phyloP scores from a whole-genome alignment of 1,140 invertebrate species.

The Aphelinus atriplicis region DNA sequence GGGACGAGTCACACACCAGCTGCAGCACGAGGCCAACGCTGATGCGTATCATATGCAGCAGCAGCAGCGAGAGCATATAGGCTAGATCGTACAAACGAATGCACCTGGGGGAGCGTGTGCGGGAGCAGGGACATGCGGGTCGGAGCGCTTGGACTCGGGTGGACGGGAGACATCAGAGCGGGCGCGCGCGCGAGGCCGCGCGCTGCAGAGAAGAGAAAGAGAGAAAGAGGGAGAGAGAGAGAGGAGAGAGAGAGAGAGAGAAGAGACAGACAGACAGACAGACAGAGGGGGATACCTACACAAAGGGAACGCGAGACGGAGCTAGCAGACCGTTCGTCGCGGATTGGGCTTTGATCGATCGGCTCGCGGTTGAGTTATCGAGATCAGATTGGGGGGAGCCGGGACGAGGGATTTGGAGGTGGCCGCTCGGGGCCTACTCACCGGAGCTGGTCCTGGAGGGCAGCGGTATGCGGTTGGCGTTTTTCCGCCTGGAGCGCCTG shows the following conservation, averaged over 20 bases:
- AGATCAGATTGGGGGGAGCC: no score
- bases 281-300: no score
- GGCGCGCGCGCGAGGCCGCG: conserved; percentile 15
- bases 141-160: no score
- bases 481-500: conserved; percentile 85
- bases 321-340: background rate
- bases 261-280: conserved; percentile 18
- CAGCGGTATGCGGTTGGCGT: conserved; percentile 82
- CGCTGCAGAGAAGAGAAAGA: background rate
- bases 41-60: background rate
- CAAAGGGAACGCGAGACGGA: conserved; percentile 18
- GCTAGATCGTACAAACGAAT: background rate
- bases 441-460: conserved; percentile 79
- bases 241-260: conserved; percentile 12
- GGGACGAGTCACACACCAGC: background rate
- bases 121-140: no score
- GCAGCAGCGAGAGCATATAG: conserved; percentile 18
- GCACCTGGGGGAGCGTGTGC: no score
- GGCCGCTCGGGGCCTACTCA: conserved; percentile 61
- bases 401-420: background rate
- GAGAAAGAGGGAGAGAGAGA: conserved; percentile 13
- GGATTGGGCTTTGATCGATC: background rate
- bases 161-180: background rate
- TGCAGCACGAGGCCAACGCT: conserved; percentile 2
- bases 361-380: no score